These are phyloP conservation scores for Smittia aterrima DNA, from an alignment of 2,888 invertebrate species.

Conservation along the genomic window DNA sequence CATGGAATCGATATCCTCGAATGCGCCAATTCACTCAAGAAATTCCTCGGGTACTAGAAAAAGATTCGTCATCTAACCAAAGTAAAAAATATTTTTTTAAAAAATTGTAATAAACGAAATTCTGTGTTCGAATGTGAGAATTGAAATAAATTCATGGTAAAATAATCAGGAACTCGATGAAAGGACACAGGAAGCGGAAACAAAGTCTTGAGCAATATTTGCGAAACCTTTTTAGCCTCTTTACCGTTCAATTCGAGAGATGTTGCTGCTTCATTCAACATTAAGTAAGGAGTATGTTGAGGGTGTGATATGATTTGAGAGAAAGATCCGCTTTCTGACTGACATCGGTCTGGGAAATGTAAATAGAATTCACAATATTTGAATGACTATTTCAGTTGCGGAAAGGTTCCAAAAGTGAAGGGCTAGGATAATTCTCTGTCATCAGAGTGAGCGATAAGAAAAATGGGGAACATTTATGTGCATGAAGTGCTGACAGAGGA, in stretches of 20 bases:
- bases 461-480: background rate
- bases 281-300: background rate
- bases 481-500: background rate
- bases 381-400: background rate
- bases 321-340: constrained; percentile 1
- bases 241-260: background rate
- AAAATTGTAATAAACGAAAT: background rate
- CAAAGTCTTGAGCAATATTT: background rate
- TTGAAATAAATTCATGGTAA: background rate
- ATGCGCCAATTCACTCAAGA: constrained; percentile 17
- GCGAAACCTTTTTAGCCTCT: background rate
- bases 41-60: constrained; percentile 20
- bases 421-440: background rate
- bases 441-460: no score
- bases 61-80: background rate
- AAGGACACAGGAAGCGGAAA: background rate
- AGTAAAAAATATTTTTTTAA: background rate
- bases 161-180: background rate
- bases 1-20: constrained; percentile 29
- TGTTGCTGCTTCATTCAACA: no score
- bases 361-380: constrained; percentile 16
- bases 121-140: background rate
- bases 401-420: background rate
- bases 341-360: constrained; percentile 16
- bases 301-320: constrained; percentile 1